Evolutionary conservation across 2,888 invertebrate species (phyloP), one percentile per base, ranked within the genome.

Genomic region (Empis stercorea): DNA sequence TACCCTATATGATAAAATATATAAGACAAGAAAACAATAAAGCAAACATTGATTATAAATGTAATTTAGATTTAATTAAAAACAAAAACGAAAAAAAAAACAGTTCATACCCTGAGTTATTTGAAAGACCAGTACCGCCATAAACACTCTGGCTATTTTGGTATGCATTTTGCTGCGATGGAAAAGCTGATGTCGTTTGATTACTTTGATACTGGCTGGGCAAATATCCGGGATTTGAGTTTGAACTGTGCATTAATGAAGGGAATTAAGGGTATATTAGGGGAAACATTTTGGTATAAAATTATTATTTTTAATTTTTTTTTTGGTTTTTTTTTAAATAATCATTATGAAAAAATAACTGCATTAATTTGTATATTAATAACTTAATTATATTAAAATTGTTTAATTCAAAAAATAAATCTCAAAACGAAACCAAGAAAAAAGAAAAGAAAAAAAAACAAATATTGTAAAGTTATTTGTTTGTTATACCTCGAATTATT

Each of bases 61-160:
- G 23, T 17, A 47, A 42, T 37, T 10, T 30, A 15, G 39, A 30
- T 10, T 10, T 46, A 23, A 15, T 7, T 7, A 27, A 36, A 36
- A n/a, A 36, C 3, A 36, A 9, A 36, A 34, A 34, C 11, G 13
- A 34, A n/a, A 34, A 34, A n/a, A n/a, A 4, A 36, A 36, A 36
- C 20, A 20, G 20, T 20, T 63, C 69, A 56, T 68, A 70, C 70
- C 70, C 70, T 59, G 67, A 59, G 57, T 61, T 70, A 59, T 67
- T 68, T 49, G 64, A 63, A 48, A 68, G 60, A 53, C 66, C 51
- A 60, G 67, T 60, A 54, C 60, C 64, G 54, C 68, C 70, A 59
- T 70, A 70, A 50, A 69, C 68, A 59, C 65, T 69, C 59, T 70
- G 69, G 60, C 61, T 70, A 56, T 64, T 64, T 61, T 69, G 70